phyloP scores from a whole-genome alignment of 2,113 vertebrate species.

The Stigmatopora argus region DNA sequence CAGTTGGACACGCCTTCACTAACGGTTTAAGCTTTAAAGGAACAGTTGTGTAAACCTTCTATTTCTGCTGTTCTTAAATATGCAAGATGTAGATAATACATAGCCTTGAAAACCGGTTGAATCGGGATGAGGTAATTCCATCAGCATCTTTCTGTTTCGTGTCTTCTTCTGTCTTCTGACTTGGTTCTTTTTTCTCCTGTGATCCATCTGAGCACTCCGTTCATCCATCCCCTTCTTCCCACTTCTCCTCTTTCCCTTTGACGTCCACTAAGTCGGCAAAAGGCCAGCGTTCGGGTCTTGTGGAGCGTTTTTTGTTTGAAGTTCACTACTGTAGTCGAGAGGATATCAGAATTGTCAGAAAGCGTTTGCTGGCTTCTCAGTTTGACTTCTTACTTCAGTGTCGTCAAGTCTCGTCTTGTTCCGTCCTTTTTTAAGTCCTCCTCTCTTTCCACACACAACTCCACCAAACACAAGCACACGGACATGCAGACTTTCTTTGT shows the following conservation, averaged over 20 bases:
- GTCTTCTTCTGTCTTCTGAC: background rate
- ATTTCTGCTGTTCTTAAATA: background rate
- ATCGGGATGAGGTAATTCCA: background rate
- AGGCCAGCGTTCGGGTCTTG: background rate
- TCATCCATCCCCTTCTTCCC: background rate
- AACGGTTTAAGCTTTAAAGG: too few species aligned
- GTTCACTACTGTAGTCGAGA: background rate
- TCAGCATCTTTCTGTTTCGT: background rate
- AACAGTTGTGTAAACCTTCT: background rate
- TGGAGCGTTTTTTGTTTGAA: background rate
- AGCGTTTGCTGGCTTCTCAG: constrained; percentile 14
- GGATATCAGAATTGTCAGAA: background rate
- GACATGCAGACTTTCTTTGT: constrained; percentile 1
- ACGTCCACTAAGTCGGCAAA: background rate
- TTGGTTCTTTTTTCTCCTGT: background rate
- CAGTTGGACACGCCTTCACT: too few species aligned
- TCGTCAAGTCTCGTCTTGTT: constrained; percentile 58
- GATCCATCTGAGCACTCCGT: background rate
- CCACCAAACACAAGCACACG: background rate
- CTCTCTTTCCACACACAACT: constrained; percentile 12
- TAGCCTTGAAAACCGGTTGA: background rate
- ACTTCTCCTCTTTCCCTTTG: background rate
- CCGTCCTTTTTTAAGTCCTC: constrained; percentile 43
- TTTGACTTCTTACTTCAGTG: constrained; percentile 49
- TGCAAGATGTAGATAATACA: background rate